These are phyloP conservation scores for Falco columbarius DNA, from an alignment of 2,797 vertebrate species.

Conservation along the genomic window DNA sequence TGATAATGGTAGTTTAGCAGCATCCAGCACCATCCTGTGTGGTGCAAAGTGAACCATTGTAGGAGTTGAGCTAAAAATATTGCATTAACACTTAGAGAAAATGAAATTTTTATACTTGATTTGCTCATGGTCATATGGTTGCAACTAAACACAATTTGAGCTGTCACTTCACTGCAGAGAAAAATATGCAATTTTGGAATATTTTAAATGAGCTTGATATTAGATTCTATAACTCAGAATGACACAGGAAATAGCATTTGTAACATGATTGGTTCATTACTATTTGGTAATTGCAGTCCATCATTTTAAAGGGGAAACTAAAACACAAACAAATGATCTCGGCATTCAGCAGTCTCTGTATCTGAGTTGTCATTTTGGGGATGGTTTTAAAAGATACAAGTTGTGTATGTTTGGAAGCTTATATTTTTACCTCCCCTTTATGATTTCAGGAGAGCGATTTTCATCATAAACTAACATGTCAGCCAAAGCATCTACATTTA, in stretches of 20 bases:
- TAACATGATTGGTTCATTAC: conserved; percentile 73
- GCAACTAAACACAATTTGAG: conserved; percentile 60
- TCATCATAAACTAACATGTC: conserved; percentile 80
- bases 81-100: conserved; percentile 73
- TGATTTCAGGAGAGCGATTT: conserved; percentile 77
- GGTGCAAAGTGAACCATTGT: conserved; percentile 50
- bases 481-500: conserved; percentile 78
- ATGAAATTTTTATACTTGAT: conserved; percentile 71
- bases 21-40: conserved; percentile 60
- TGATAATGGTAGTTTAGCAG: conserved; percentile 63
- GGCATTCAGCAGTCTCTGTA: conserved; percentile 18
- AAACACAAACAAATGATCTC: conserved; percentile 58
- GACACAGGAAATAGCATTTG: conserved; percentile 68
- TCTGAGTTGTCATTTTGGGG: neutral
- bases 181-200: conserved; percentile 66
- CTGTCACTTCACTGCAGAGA: conserved; percentile 66
- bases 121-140: conserved; percentile 67
- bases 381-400: neutral
- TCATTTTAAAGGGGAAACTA: conserved; percentile 65
- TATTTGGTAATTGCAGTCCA: conserved; percentile 70
- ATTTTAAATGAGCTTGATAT: conserved; percentile 68
- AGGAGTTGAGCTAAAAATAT: conserved; percentile 72
- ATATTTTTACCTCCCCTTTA: conserved; percentile 51
- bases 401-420: conserved; percentile 17
- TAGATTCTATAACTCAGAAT: conserved; percentile 72